These are phyloP conservation scores for Umimayanthus chanpuru DNA, from an alignment of 92 coral and sea anemone genomes.

Conservation along the genomic window DNA sequence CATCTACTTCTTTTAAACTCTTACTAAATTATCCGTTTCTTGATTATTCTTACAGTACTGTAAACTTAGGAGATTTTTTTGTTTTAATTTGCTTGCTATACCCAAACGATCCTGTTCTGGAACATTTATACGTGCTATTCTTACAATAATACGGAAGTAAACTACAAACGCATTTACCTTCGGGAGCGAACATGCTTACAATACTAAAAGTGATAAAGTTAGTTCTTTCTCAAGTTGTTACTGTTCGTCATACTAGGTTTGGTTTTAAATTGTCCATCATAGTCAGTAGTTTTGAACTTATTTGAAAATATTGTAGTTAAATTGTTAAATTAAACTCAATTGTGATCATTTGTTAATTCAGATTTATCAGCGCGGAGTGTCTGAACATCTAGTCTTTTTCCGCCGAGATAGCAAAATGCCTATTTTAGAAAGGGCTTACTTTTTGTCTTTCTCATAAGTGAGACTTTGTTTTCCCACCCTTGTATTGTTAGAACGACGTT, in stretches of 20 bases:
- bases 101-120: not conserved
- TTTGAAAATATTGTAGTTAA: not conserved
- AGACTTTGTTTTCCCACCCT: not conserved
- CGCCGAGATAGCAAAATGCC: not conserved
- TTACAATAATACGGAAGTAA: not conserved
- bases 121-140: not conserved
- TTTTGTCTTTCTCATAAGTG: not conserved
- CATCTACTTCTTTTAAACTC: not conserved
- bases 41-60: no score
- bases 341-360: not conserved
- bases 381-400: not conserved
- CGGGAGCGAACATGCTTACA: not conserved
- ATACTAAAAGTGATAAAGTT: not conserved
- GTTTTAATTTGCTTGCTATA: not conserved
- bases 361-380: not conserved
- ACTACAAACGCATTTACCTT: no score
- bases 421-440: not conserved
- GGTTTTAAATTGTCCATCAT: not conserved
- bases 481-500: not conserved
- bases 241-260: not conserved
- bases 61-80: not conserved
- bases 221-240: not conserved
- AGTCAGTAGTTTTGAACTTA: not conserved
- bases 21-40: no score
- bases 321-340: not conserved